phyloP scores from a whole-genome alignment of 2,888 invertebrate species.

The Allolobophora icterica region DNA sequence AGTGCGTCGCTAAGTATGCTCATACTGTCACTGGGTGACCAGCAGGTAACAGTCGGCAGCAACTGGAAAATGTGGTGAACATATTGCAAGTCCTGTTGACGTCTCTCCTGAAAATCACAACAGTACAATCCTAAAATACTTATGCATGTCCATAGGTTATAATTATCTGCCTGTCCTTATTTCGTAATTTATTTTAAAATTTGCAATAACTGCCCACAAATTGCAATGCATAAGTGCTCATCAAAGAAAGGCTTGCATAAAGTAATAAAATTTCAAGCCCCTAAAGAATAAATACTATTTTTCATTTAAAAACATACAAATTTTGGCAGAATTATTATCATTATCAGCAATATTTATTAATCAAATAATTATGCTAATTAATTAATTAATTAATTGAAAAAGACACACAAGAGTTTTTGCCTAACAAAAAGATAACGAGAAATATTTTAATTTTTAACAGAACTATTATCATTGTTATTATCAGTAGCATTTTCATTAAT shows the following conservation, averaged over 20 bases:
- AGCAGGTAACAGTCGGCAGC: conserved; percentile 53
- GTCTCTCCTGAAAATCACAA: conserved; percentile 19
- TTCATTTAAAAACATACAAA: background rate
- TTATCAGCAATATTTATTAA: too few relatives aligned
- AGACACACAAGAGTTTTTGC: too few relatives aligned
- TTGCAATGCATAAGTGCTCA: background rate
- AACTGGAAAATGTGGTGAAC: conserved; percentile 48
- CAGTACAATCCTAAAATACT: too few relatives aligned
- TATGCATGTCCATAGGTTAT: background rate
- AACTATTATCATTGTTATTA: background rate
- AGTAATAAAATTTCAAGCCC: background rate
- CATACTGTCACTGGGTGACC: conserved; percentile 50
- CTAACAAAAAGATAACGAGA: too few relatives aligned
- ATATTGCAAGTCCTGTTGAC: conserved; percentile 30
- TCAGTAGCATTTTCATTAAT: background rate
- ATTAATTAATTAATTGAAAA: too few relatives aligned
- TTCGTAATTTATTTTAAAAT: background rate
- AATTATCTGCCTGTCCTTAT: background rate
- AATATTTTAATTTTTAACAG: too few relatives aligned
- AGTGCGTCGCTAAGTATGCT: conserved; percentile 22
- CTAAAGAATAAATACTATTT: background rate
- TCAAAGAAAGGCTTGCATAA: background rate
- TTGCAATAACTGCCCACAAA: background rate
- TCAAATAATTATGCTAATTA: too few relatives aligned
- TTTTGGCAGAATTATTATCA: too few relatives aligned